Conservation (phyloP, 2,113 vertebrate species). For the Asarcornis scutulata region DNA sequence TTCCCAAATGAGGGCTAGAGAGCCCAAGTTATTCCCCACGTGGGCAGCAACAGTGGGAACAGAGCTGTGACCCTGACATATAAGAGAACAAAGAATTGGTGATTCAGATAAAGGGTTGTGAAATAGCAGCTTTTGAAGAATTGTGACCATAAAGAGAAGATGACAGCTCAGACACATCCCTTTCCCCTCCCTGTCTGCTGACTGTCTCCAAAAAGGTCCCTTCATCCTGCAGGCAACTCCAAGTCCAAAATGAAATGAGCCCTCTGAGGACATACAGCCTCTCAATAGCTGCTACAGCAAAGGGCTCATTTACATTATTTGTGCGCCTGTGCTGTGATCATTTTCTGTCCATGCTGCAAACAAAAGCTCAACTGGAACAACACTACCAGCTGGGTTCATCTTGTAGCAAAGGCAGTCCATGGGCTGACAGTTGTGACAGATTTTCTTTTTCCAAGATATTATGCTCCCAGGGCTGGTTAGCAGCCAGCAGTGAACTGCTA, state of each 20-base stretch:
- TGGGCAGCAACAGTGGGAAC: not conserved
- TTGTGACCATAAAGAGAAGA: not conserved
- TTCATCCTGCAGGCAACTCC: not conserved
- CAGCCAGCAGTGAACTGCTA: not conserved
- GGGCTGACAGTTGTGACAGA: not conserved
- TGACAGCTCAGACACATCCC: not conserved
- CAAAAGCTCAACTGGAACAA: not conserved
- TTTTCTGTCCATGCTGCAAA: not conserved
- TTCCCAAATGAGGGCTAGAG: not conserved
- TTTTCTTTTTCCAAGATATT: not conserved
- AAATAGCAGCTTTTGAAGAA: not conserved
- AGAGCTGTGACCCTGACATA: not conserved
- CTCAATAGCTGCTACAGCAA: not conserved
- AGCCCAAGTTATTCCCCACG: not conserved
- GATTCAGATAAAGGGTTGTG: not conserved
- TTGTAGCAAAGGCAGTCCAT: not conserved
- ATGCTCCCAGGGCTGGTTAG: not conserved
- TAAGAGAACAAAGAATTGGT: not conserved
- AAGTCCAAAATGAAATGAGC: not conserved
- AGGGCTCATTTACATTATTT: not conserved
- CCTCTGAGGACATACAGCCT: not conserved
- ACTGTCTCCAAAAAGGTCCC: not conserved
- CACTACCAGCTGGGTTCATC: not conserved
- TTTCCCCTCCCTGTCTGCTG: not conserved
- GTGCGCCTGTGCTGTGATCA: not conserved